A percentile compares a stretch with the other conserved stretches of the same genome.
These are phyloP conservation scores for Tenthredo livida DNA, from an alignment of 2,888 invertebrate species.

Conservation along the genomic window DNA sequence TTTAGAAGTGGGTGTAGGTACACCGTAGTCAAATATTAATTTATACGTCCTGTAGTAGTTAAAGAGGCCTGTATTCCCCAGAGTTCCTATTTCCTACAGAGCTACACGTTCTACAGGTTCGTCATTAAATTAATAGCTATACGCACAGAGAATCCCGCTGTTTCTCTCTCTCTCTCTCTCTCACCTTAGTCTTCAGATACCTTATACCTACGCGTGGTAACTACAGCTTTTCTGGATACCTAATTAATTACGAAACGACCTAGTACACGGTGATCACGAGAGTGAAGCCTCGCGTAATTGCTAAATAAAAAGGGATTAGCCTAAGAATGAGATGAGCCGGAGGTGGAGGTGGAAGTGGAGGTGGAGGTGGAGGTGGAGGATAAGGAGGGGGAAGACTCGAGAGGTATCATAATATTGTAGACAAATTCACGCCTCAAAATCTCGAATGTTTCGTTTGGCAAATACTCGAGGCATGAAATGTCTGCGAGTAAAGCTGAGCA, in stretches of 20 bases:
- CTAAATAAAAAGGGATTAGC: background rate
- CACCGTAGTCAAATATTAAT: slow-evolving; percentile 17
- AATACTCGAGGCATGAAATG: slow-evolving; percentile 1
- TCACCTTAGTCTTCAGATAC: background rate
- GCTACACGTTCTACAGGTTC: slow-evolving; percentile 28
- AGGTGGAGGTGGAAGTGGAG: background rate
- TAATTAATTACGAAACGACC: background rate
- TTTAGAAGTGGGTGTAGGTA: background rate
- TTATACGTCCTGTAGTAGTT: slow-evolving; percentile 29
- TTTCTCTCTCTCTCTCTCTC: background rate
- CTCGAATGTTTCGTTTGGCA: slow-evolving; percentile 13
- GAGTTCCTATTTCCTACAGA: background rate
- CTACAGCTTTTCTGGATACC: slow-evolving; percentile 2
- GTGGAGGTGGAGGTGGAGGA: background rate
- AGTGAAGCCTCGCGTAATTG: background rate
- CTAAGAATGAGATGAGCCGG: background rate
- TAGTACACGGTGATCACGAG: background rate
- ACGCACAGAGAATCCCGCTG: background rate
- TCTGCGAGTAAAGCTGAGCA: background rate
- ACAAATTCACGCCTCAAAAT: slow-evolving; percentile 33
- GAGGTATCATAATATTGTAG: background rate
- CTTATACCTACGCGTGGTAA: background rate
- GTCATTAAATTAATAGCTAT: slow-evolving; percentile 35
- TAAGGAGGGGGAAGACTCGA: background rate
- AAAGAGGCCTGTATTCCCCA: slow-evolving; percentile 11